Conservation (phyloP, 2,888 invertebrate genomes). For the Alcis repandata region DNA sequence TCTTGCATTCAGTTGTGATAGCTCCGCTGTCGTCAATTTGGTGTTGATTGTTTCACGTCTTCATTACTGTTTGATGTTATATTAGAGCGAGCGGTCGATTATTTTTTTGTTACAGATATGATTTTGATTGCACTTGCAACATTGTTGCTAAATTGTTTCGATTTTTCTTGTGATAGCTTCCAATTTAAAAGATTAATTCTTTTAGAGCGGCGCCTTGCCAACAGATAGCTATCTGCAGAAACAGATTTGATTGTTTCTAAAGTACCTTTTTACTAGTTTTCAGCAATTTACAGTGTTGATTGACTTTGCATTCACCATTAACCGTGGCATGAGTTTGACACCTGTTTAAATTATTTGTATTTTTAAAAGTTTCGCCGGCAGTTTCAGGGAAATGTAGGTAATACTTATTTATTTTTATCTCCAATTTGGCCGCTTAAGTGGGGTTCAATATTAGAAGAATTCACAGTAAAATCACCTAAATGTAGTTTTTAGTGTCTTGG, state of each 20-base stretch:
- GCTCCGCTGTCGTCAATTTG: conserved; percentile 19
- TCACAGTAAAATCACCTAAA: conserved; percentile 40
- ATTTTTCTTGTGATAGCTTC: conserved; percentile 18
- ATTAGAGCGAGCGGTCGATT: neutral
- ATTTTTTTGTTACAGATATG: conserved; percentile 2
- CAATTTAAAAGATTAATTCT: conserved; percentile 21
- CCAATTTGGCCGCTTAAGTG: conserved; percentile 32
- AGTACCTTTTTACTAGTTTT: conserved; percentile 23
- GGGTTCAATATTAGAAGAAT: conserved; percentile 29
- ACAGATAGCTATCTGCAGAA: conserved; percentile 15
- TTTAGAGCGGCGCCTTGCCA: conserved; percentile 23
- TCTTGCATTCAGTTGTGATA: conserved; percentile 35
- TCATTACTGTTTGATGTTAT: conserved; percentile 14
- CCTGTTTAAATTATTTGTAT: conserved; percentile 30
- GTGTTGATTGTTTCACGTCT: conserved; percentile 34
- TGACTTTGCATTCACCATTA: conserved; percentile 27
- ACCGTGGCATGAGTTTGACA: conserved; percentile 17
- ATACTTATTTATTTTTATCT: conserved; percentile 32
- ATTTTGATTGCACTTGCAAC: conserved; percentile 15
- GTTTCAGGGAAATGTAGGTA: conserved; percentile 15
- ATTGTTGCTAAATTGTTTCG: conserved; percentile 1
- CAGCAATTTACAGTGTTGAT: conserved; percentile 26
- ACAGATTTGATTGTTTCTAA: conserved; percentile 17
- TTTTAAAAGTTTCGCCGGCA: conserved; percentile 32
- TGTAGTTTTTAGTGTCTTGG: conserved; percentile 46